phyloP scores from a whole-genome alignment of 2,797 vertebrate species.

The Manis javanica region DNA sequence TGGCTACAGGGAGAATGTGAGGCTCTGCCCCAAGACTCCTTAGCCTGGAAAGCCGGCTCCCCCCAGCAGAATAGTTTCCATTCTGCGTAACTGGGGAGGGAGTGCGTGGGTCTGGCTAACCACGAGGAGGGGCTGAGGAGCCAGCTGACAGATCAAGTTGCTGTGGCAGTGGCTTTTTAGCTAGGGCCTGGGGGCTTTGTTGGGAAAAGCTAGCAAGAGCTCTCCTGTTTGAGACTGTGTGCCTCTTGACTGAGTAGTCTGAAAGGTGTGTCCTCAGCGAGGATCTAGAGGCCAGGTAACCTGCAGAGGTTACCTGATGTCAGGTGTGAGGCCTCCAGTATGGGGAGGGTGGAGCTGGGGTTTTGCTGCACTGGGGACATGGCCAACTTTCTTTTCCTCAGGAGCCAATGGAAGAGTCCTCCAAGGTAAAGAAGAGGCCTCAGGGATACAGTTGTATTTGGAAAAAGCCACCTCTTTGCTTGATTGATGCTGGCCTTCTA shows the following conservation, averaged over 20 bases:
- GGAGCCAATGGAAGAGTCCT: background rate
- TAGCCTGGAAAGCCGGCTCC: conserved; percentile 68
- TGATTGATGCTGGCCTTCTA: conserved; percentile 9
- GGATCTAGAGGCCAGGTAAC: background rate
- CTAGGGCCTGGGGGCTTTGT: background rate
- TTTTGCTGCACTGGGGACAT: background rate
- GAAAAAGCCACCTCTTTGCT: conserved; percentile 28
- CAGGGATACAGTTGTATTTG: background rate
- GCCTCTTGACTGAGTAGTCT: background rate
- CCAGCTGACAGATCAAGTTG: conserved; percentile 72
- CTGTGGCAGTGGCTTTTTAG: conserved; percentile 54
- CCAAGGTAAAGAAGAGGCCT: background rate
- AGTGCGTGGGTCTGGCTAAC: conserved; percentile 78
- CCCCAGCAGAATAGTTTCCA: conserved; percentile 81
- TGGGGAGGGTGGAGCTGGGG: background rate
- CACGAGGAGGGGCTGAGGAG: conserved; percentile 75
- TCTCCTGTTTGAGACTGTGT: background rate
- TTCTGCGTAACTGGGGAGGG: conserved; percentile 74
- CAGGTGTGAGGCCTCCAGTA: background rate
- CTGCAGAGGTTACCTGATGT: background rate
- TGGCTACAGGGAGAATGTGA: conserved; percentile 9
- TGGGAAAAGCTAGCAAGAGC: background rate
- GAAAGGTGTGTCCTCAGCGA: background rate
- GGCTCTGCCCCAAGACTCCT: conserved; percentile 59
- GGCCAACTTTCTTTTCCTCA: background rate